A percentile compares a stretch with the other conserved stretches of the same genome.
Conservation (phyloP, 1,140 invertebrate genomes). For the Drosophila persimilis region DNA sequence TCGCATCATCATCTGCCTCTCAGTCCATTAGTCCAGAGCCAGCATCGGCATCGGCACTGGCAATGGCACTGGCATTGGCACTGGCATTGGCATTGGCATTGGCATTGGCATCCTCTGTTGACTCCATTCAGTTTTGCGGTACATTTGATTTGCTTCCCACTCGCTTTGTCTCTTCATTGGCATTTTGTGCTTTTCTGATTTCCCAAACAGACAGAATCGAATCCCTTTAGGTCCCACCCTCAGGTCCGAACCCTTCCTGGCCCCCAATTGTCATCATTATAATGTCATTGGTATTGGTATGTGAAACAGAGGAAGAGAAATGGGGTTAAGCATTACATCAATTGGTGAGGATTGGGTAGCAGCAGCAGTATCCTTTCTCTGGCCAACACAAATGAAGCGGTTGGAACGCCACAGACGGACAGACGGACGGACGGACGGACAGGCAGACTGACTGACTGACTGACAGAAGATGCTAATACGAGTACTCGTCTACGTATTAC, state of each 20-base stretch:
- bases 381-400: constrained; percentile 25
- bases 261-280: constrained; percentile 67
- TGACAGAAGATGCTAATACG: constrained; percentile 7
- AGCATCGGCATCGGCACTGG: neutral
- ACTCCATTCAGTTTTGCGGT: constrained; percentile 80
- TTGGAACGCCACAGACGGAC: constrained; percentile 11
- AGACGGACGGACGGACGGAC: neutral
- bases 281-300: constrained; percentile 58
- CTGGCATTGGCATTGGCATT: constrained; percentile 12
- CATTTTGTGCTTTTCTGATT: constrained; percentile 48
- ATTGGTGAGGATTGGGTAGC: constrained; percentile 21
- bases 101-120: constrained; percentile 64
- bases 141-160: constrained; percentile 70
- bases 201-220: constrained; percentile 37
- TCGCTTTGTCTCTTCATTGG: constrained; percentile 57
- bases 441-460: neutral
- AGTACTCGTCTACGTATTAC: neutral
- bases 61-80: neutral
- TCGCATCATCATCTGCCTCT: constrained; percentile 10
- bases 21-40: constrained; percentile 52
- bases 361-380: constrained; percentile 7
- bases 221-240: constrained; percentile 23
- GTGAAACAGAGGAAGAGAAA: constrained; percentile 31
- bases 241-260: constrained; percentile 7
- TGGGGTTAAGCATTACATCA: constrained; percentile 22